Base-by-base conservation (phyloP, 2,797 vertebrate genomes). In the Megaceryle alcyon region DNA sequence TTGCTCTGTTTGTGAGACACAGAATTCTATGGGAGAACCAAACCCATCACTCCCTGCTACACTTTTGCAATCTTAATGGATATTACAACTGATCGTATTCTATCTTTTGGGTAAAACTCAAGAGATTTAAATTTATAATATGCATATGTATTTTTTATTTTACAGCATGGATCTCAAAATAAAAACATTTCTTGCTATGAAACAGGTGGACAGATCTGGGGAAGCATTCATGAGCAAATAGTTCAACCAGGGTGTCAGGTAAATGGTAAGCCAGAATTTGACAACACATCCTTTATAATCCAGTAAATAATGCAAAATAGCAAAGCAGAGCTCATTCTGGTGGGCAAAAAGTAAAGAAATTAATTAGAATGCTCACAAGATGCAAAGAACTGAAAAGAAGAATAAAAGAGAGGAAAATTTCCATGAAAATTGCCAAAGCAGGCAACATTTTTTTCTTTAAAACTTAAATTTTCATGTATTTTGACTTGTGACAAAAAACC, bases 241-340 rank as follows among this genome's bases (percentile, higher is more conserved):
- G 39, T 8, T 49, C 63, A 64, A 23, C 4, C 10, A 39, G 7
- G 10, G 4, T 53, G 10, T 15, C 0, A 1, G 37, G 46, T 54
- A 57, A 80, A 44, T 1, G 41, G 41, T 6, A 29, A 85, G 19
- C 6, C 46, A 72, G 35, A 82, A 33, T 49, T 28, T 64, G 63
- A 15, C 22, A 41, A 19, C 2, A 2, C 14, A 14, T 31, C 29
- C 39, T 76, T 79, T 61, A 23, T 39, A 80, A 90, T 49, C 43
- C 29, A 23, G 37, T 64, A 51, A 31, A 54, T 63, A 33, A 44
- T 4, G 28, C 12, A 59, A 82, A 90, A 77, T 3, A 44, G 10
- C 64, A 57, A 76, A 82, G n/a, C 35, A 49, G 59, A 65, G 28
- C 16, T 72, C 56, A 41, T 86, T 60, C 33, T 54, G 13, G 9